Base-by-base conservation (phyloP, 2,113 vertebrate genomes). In the Peromyscus maniculatus region DNA sequence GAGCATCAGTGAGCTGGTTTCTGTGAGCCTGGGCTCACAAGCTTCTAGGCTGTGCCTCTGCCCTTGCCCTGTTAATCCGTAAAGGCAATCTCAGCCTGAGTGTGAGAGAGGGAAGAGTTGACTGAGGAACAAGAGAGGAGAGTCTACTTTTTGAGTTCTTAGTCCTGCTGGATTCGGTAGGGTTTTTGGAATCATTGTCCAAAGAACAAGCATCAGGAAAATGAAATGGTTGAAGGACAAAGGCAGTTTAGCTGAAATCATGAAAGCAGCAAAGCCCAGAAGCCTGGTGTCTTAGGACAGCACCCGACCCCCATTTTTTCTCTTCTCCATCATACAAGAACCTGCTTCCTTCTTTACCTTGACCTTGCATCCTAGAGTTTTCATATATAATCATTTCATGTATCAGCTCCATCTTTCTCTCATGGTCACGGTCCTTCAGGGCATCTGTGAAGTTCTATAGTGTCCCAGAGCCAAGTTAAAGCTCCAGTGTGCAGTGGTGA, bases 401-500 rank as follows among this genome's bases (percentile, higher is more conserved):
- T n/a, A 31, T 16, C 46, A 78, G 3, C 2, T 46, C 3, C 28
- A 36, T 5, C 9, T 31, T 36, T 28, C 5, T 36, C 26, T 69
- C 57, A 67, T 21, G 12, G 12, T 10, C 57, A 31, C 11, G 15
- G 16, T 7, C 7, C 46, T 55, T 36, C 9, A n/a, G 22, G 11
- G 2, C 12, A 19, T 74, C 13, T 62, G 10, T 28, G 0, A 3
- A 0, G 28, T 31, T 71, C 21, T 80, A 16, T 16, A 4, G 19
- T 28, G 11, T 22, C 33, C 21, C 13, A 31, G 19, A 2, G 24
- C 3, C 28, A 49, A 3, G 52, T 1, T 7, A 9, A 33, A 21
- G 7, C 24, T 12, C 16, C 26, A 26, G 0, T 33, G 0, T 13
- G 3, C 1, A 7, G 12, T 24, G 12, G 55, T 19, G 3, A 13